These are phyloP conservation scores for Cryptotis parvus DNA, from an alignment of 2,113 vertebrate genomes.

Conservation along the genomic window DNA sequence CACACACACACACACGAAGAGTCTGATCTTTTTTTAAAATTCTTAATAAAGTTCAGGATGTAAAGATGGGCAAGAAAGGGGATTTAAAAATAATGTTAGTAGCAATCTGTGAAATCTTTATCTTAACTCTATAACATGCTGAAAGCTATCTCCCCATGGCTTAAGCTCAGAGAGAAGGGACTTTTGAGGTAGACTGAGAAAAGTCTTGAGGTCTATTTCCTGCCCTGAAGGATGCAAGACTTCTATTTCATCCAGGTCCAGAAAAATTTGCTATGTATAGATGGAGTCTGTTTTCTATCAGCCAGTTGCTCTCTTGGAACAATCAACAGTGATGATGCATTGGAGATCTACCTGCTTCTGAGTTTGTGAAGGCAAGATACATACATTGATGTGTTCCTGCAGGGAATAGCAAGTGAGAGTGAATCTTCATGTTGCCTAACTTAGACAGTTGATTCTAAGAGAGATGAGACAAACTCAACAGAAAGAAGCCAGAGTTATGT, in stretches of 20 bases:
- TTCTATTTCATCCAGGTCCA: fast-evolving
- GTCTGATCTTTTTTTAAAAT: no score
- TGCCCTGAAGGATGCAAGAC: neutral
- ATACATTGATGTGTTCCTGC: neutral
- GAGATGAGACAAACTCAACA: neutral
- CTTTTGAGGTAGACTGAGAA: neutral
- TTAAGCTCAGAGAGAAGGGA: neutral
- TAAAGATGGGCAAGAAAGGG: neutral
- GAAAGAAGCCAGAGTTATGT: neutral
- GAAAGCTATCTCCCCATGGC: neutral
- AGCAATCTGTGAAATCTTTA: neutral
- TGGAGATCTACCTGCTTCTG: neutral
- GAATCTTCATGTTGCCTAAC: no score
- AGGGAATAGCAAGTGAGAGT: neutral
- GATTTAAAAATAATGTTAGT: neutral
- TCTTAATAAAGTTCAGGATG: neutral
- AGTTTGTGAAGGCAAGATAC: neutral
- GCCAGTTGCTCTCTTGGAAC: neutral
- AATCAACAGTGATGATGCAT: neutral
- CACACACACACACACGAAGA: no score
- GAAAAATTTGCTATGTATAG: neutral
- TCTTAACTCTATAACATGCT: neutral
- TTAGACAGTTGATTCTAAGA: no score
- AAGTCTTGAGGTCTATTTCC: neutral
- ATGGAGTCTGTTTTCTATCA: neutral